Evolutionary conservation across 1,140 invertebrate species (phyloP).

Genomic region (Drosophila persimilis): DNA sequence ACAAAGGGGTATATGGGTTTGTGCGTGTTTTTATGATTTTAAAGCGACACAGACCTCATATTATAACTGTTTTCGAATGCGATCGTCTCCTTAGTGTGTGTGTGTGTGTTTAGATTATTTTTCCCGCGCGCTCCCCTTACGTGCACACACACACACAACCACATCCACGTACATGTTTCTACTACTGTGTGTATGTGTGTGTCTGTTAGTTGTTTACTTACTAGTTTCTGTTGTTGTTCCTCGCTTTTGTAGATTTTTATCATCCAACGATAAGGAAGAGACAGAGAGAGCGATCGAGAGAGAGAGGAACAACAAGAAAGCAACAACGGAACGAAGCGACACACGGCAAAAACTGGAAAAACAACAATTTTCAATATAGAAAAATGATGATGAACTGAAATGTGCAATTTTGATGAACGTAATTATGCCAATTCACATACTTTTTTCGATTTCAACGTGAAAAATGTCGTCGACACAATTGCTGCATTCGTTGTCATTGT

Average conservation of each 20-base stretch:
- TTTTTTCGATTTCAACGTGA: constrained; percentile 83
- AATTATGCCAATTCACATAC: constrained; percentile 83
- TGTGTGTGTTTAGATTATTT: constrained; percentile 32
- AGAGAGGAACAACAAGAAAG: constrained; percentile 33
- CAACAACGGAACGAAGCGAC: constrained; percentile 24
- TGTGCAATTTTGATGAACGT: constrained; percentile 82
- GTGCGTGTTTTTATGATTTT: constrained; percentile 37
- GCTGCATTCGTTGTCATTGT: constrained; percentile 77
- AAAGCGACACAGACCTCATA: constrained; percentile 20
- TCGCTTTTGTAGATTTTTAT: constrained; percentile 68
- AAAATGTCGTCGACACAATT: constrained; percentile 82
- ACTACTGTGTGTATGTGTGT: constrained; percentile 13
- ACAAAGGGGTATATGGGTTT: constrained; percentile 21
- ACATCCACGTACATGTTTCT: neutral
- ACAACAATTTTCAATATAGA: constrained; percentile 39
- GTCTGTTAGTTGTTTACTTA: constrained; percentile 65
- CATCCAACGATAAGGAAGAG: constrained; percentile 43
- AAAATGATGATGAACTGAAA: constrained; percentile 82
- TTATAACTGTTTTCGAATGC: constrained; percentile 21
- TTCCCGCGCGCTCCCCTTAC: constrained; percentile 53
- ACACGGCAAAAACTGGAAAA: constrained; percentile 12
- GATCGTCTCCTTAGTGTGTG: constrained; percentile 7
- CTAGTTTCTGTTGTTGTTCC: constrained; percentile 58
- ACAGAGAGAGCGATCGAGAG: constrained; percentile 33
- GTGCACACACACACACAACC: neutral